Conservation (phyloP, 2,888 invertebrate genomes). For the Coremacera marginata region DNA sequence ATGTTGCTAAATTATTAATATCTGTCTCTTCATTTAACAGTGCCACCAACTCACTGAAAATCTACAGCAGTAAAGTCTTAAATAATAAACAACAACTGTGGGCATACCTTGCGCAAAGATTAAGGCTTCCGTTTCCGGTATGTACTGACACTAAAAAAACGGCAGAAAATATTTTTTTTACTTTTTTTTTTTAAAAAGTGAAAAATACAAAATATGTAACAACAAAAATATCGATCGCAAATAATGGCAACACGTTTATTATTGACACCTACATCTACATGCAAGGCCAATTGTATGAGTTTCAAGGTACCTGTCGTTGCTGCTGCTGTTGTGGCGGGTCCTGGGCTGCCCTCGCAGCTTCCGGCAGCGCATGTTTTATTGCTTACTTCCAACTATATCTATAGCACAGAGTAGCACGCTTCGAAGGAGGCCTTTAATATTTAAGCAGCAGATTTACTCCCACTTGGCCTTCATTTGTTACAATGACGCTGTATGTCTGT, state of each 20-base stretch:
- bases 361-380: conserved; percentile 10
- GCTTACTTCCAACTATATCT: background rate
- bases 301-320: background rate
- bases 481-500: too few relatives aligned
- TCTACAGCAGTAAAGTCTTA: too few relatives aligned
- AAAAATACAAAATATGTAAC: background rate
- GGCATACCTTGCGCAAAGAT: background rate
- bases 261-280: background rate
- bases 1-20: too few relatives aligned
- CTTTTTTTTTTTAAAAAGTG: background rate
- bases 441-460: conserved; percentile 24
- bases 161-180: background rate
- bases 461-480: conserved; percentile 28
- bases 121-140: background rate
- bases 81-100: too few relatives aligned
- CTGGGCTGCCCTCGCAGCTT: conserved; percentile 1
- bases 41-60: too few relatives aligned
- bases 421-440: conserved; percentile 16
- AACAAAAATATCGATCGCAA: background rate
- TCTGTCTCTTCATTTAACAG: too few relatives aligned
- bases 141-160: background rate
- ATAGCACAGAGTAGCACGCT: background rate
- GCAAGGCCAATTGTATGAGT: background rate
- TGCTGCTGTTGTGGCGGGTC: background rate
- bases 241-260: background rate